Percentiles rank a stretch among this genome's conserved stretches.
Conservation (phyloP, 2,797 vertebrate species). For the Falco concolor region DNA sequence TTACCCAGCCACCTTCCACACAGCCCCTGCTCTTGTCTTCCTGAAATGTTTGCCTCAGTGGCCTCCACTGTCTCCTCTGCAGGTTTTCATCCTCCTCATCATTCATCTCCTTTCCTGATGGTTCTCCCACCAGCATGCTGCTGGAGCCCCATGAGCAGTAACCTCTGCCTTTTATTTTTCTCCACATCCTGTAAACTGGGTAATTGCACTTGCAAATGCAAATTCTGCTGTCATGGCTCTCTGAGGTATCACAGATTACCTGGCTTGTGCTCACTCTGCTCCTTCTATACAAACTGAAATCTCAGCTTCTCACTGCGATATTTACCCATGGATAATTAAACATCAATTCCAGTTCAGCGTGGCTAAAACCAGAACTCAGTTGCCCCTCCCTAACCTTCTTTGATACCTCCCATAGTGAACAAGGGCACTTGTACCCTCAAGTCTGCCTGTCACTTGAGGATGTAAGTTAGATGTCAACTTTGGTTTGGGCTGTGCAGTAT, state of each 20-base stretch:
- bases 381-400: neutral
- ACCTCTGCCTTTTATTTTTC: neutral
- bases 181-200: neutral
- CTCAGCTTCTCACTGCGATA: neutral
- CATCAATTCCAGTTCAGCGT: neutral
- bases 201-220: neutral
- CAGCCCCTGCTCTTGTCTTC: neutral
- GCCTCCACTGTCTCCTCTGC: neutral
- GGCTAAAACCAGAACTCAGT: neutral
- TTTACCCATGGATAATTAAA: slow-evolving; percentile 24
- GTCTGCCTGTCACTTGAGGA: neutral
- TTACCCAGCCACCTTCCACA: neutral
- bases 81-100: neutral
- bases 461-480: neutral
- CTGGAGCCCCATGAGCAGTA: neutral
- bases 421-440: neutral
- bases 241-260: neutral
- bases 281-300: neutral
- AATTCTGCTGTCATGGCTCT: accelerated
- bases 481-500: neutral
- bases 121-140: neutral
- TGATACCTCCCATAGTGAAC: neutral
- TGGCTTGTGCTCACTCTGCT: neutral
- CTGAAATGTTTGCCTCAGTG: neutral
- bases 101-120: neutral